Evolutionary conservation across 2,797 vertebrate species (phyloP).

Genomic region (Cyclopterus lumpus): DNA sequence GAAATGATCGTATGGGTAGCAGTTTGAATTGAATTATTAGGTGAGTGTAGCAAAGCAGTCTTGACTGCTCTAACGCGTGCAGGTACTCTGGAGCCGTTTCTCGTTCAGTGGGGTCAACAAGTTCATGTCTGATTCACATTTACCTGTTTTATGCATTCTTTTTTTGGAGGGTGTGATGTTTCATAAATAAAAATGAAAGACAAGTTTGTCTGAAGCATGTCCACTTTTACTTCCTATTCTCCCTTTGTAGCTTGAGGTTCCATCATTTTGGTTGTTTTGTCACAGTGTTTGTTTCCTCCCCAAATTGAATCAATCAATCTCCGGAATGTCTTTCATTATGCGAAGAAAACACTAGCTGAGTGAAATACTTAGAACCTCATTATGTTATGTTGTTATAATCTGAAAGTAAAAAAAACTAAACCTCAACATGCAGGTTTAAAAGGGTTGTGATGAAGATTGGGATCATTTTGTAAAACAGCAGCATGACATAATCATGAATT

Average conservation of each 20-base stretch:
- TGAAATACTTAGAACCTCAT: background rate
- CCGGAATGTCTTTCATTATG: background rate
- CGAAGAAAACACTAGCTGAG: background rate
- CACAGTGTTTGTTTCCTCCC: background rate
- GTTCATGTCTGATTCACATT: constrained; percentile 14
- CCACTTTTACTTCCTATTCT: background rate
- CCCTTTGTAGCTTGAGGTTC: background rate
- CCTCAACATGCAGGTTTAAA: background rate
- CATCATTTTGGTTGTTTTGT: background rate
- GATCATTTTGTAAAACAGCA: background rate
- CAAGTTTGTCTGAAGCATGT: background rate
- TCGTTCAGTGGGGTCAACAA: constrained; percentile 13
- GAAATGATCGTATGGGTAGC: background rate
- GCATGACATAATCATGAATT: background rate
- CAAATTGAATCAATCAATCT: background rate
- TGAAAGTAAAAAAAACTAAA: background rate
- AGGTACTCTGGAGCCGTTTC: background rate
- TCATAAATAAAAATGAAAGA: constrained; percentile 69
- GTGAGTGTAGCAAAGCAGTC: background rate
- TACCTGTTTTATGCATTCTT: constrained; percentile 4
- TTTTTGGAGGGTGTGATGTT: constrained; percentile 36
- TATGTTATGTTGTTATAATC: background rate
- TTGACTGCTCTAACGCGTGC: background rate
- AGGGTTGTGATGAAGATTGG: background rate
- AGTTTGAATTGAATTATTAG: background rate